Evolutionary conservation across 2,797 vertebrate genomes (phyloP), one percentile per base, ranked within the genome.

Genomic region (Oreonectes daqikongensis): DNA sequence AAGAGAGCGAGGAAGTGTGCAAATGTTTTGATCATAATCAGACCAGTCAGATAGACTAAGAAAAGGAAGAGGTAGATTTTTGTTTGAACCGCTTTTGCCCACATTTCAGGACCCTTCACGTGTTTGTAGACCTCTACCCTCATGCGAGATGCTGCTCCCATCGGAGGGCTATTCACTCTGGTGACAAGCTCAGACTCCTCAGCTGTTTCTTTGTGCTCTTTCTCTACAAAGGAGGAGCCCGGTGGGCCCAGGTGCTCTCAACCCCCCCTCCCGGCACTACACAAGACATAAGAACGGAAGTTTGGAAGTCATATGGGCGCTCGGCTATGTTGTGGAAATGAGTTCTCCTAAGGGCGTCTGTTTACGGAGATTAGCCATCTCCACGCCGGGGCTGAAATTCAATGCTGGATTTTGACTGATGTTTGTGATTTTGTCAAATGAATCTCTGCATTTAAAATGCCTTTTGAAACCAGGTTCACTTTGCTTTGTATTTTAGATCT

Each of bases 181-280:
- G 68, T 83, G 84, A 83, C 81, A 77, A 77, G 78, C 82, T 82
- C 69, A 81, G 84, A 84, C 85, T 79, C 80, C 78, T 83, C 80
- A 81, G 82, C 82, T 84, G 81, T 82, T 84, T 68, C 79, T 84
- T 83, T 85, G 79, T 83, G 77, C 61, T 80, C 52, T 76, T 71
- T 26, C n/a, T 57, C 76, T 78, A 76, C 63, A 79, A 79, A 79
- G 78, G 78, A 64, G 72, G 78, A 75, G 61, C 53, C 71, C 71
- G 38, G 71, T 71, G 68, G 67, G 74, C 65, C 80, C 80, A 82
- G 77, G 72, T 79, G 77, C 68, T 79, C 55, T 73, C 48, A 69
- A 63, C 44, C 42, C 57, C 72, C 57, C 72, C 72, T 59, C 53
- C 65, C 48, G 73, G 64, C 64, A 69, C 64, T 46, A 69, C 65